Evolutionary conservation across 2,113 vertebrate genomes (phyloP), one percentile per base, ranked within the genome.

Genomic region (Leucopternis melanops): DNA sequence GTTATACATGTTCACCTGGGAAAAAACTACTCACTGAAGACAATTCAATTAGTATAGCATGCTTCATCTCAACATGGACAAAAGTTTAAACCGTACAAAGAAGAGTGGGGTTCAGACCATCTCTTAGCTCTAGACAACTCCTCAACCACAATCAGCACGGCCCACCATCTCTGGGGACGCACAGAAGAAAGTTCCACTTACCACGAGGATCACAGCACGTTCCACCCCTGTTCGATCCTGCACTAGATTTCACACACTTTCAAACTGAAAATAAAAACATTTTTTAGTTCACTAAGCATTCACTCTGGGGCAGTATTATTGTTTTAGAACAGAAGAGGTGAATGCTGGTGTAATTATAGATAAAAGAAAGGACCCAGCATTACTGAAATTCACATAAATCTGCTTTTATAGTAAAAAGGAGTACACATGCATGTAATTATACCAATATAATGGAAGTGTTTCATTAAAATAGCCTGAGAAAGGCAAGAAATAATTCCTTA

Each of bases 1-100:
- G 25, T 31, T 11, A 52, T 15, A 27, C 3, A 55, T 0, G 0
- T 59, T 59, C 11, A 34, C 5, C 20, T 74, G 47, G 19, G 38
- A 88, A 83, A 78, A n/a, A 81, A 59, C 11, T 8, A 4, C 6
- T 89, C 1, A 2, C 13, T 52, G 58, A 82, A 80, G 8, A 31
- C 25, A 82, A 88, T 55, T 59, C 20, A 58, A 17, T 44, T 66
- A 62, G 3, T 21, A 55, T 16, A 38, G 2, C 18, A 34, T 40
- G 27, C 4, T 82, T 80, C 36, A 55, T 49, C 27, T 40, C 63
- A 84, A 8, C 26, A 16, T 1, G 4, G 47, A 31, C 6, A 38
- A 79, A 80, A 86, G 38, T 66, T 23, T 71, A n/a, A 77, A 26
- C 6, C 0, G 0, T 26, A 62, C 1, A 4, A 77, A 74, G 23